Evolutionary conservation across 2,888 invertebrate genomes (phyloP), one percentile per base, ranked within the genome.

Genomic region (Ennomos fuscantarius): DNA sequence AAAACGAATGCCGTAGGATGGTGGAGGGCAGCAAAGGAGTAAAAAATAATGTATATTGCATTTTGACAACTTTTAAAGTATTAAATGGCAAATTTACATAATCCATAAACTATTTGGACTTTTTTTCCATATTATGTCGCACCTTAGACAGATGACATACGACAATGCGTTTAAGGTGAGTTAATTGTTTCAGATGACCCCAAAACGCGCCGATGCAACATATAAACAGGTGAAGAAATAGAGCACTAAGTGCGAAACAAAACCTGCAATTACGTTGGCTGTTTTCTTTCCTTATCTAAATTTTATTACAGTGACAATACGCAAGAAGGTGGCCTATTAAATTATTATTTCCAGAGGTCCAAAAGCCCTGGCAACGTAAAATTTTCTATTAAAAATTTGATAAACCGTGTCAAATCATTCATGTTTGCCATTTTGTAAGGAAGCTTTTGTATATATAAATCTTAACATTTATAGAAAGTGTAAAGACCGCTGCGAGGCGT

Each of bases 231-330:
- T 78, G 82, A 83, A 85, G 82, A 82, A 81, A 81, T 66, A 68
- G 72, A 69, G 72, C 73, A 76, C 78, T 76, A 78, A 81, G 83
- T 76, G 76, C 79, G 76, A 79, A 79, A 74, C 70, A 76, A 79
- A 80, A 79, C 74, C 79, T 77, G 81, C 74, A 89, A 87, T 89
- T 87, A 82, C 74, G 72, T 73, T 72, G 74, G 72, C 82, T 82
- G 86, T 76, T 84, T 86, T 85, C 82, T 87, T 84, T 85, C 82
- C 83, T 84, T 86, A 87, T 86, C 84, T 72, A 75, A 82, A 81
- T 85, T 85, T 88, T 85, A 88, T 89, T 84, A 86, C 81, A 80
- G 82, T 79, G 87, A 87, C 84, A 88, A 87, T 87, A 85, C 80
- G 77, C 86, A 83, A 84, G 74, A 79, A 24, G 77, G 76, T 72